Conservation (phyloP, 2,797 vertebrate species). For the Vipera ursinii region DNA sequence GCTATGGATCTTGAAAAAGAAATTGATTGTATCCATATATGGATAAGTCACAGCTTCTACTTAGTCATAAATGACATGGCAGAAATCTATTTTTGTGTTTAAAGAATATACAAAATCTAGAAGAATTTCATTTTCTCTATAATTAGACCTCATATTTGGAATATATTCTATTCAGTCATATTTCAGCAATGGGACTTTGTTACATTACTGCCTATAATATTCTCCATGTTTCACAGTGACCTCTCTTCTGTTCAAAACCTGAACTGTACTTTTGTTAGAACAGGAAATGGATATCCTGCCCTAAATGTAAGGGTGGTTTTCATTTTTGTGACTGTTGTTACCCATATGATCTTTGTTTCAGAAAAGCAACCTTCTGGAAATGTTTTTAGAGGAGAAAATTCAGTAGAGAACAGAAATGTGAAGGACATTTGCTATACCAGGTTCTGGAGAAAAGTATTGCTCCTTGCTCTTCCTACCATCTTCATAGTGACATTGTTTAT, state of each 20-base stretch:
- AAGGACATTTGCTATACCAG: background rate
- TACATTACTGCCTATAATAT: background rate
- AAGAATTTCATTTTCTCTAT: background rate
- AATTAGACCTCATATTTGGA: conserved; percentile 2
- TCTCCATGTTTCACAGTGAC: background rate
- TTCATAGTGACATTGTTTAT: background rate
- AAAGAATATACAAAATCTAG: conserved; percentile 4
- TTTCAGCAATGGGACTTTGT: background rate
- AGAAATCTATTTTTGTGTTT: background rate
- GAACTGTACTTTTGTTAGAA: background rate
- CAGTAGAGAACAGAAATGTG: background rate
- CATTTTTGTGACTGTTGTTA: background rate
- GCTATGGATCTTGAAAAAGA: background rate
- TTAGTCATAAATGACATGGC: background rate
- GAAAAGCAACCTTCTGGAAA: background rate
- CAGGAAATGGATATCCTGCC: background rate
- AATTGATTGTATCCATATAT: background rate
- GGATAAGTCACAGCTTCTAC: background rate
- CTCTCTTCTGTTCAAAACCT: background rate
- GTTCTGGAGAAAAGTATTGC: background rate
- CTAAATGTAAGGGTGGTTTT: background rate
- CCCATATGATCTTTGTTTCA: conserved; percentile 4
- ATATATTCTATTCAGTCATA: background rate
- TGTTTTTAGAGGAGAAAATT: conserved; percentile 1
- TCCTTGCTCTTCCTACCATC: background rate